Evolutionary conservation across 2,113 vertebrate species (phyloP), one percentile per base, ranked within the genome.

Genomic region (Ailuropoda melanoleuca): DNA sequence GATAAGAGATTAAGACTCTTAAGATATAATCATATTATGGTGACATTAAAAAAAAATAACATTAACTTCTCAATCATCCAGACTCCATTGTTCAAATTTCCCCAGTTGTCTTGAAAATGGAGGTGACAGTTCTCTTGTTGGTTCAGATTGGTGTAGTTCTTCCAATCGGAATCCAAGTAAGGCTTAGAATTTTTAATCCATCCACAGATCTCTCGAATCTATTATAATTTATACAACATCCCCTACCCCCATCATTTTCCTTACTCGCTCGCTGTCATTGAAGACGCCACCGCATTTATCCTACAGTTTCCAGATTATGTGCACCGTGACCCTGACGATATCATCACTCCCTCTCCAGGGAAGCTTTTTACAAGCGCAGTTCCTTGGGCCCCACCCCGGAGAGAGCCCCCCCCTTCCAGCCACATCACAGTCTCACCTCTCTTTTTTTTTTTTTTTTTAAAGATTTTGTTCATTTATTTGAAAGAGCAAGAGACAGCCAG

Each of bases 261-360:
- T 46, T 12, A 8, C 3, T 18, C 6, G 6, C 48, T 62, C 0
- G 4, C 62, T 75, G 0, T 55, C 70, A 26, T 1, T 31, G 60
- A 62, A 93, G 60, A 39, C 34, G 60, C 53, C 6, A 2, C 24
- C 11, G 55, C 14, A 2, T 53, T 78, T 48, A 37, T 37, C 39
- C 66, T 12, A 14, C 18, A 12, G 60, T 43, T 80, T 29, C 93
- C 13, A 34, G 6, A 6, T 55, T n/a, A 8, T 34, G 34, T 72
- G 48, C 29, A 17, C 53, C 1, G 1, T 23, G 37, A 31, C 46
- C 53, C 53, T 80, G 17, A 62, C 12, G 18, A 13, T n/a, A 17
- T 24, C 17, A 21, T 70, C 39, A 31, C 43, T 68, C n/a, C 7
- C 53, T 17, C n/a, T 78, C 64, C 43, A 48, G n/a, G 50, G 58